Conservation (phyloP, 2,113 vertebrate species). For the Archocentrus centrarchus region DNA sequence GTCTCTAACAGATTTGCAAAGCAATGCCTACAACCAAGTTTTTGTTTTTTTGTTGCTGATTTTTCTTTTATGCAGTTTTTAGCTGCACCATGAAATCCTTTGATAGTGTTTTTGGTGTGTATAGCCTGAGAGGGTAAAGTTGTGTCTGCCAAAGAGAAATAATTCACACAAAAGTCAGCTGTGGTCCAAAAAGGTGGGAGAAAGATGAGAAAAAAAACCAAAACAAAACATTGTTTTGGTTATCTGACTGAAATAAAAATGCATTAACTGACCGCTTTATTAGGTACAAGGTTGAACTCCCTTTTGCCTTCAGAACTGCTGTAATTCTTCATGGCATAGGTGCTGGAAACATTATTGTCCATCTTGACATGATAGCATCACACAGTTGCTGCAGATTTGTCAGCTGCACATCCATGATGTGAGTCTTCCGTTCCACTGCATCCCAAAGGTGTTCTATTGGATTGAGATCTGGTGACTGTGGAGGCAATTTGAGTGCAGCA, state of each 20-base stretch:
- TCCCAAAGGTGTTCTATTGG: too few species aligned
- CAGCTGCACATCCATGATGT: too few species aligned
- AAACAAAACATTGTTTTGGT: not conserved
- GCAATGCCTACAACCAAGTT: not conserved
- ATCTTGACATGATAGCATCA: too few species aligned
- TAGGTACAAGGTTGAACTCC: too few species aligned
- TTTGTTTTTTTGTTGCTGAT: not conserved
- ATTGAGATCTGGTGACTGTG: too few species aligned
- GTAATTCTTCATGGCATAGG: too few species aligned
- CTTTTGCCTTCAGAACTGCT: too few species aligned
- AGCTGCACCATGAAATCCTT: not conserved
- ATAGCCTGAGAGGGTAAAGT: not conserved
- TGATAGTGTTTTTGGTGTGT: slow-evolving; percentile 7
- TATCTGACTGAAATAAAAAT: not conserved
- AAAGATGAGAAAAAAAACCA: not conserved
- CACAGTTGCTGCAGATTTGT: too few species aligned
- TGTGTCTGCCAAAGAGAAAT: not conserved
- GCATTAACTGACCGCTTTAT: too few species aligned
- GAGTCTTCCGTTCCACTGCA: too few species aligned
- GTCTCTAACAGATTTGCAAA: slow-evolving; percentile 19
- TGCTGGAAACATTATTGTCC: too few species aligned
- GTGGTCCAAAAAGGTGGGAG: not conserved
- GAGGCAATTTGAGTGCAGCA: too few species aligned
- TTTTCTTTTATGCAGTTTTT: not conserved
- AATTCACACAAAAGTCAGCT: slow-evolving; percentile 1